Evolutionary conservation across 2,888 invertebrate species (phyloP), one percentile per base, ranked within the genome.

Genomic region (Tenthredo livida): DNA sequence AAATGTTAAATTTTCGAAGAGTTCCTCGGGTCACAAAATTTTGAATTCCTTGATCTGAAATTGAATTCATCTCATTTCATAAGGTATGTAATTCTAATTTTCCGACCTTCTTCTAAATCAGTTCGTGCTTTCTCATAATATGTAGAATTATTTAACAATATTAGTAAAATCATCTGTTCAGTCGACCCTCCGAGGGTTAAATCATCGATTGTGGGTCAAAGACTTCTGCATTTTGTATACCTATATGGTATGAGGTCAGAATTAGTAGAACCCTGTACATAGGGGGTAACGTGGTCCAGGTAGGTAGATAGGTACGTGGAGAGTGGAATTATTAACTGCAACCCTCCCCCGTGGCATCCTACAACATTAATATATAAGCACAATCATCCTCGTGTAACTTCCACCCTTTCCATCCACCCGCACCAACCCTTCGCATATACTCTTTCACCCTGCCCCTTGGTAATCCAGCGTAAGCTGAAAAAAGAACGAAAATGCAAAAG

Each of bases 311-410:
- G 21, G 43, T 73, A 73, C 73, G 43, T 47, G 40, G 75, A 75
- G 47, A 75, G 75, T 83, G 85, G 89, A 90, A 91, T 91, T 91
- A 91, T 90, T 90, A 91, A 90, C 89, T 54, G 78, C 37, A 89
- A 89, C 87, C 89, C 84, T 88, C 87, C 50, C 88, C 86, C 86
- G 86, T 87, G 87, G 88, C 88, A 89, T 90, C 89, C 88, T 54
- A 77, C 87, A 88, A 86, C 89, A 89, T 88, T 90, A 91, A 91
- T 90, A 89, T 88, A 89, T 87, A 88, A 89, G 87, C 87, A 87
- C 87, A 88, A 90, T 89, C 89, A 88, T 88, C 87, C 86, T 85
- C 78, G 87, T 86, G 75, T 85, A 85, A 85, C 84, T 84, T 85
- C 85, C 70, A 73, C 70, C 54, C 82, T 72, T 58, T 58, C 75